These are phyloP conservation scores for Ibidorhyncha struthersii DNA, from an alignment of 2,113 vertebrate species.

Conservation along the genomic window DNA sequence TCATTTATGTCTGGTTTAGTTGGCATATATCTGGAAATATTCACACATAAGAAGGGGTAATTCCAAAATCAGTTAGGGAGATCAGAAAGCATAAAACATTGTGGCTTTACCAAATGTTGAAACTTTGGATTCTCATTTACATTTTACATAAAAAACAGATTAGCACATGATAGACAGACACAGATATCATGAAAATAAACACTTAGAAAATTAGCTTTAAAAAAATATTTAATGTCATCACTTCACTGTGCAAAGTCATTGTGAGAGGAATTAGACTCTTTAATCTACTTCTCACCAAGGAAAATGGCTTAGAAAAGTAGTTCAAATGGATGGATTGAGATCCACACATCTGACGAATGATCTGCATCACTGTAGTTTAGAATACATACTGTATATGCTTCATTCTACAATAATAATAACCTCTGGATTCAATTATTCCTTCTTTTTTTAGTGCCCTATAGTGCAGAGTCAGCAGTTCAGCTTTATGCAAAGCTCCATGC, in stretches of 20 bases:
- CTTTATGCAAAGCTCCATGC: background rate
- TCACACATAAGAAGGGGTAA: background rate
- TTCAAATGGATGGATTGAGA: background rate
- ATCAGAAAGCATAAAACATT: constrained; percentile 59
- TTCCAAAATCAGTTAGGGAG: background rate
- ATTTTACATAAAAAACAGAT: background rate
- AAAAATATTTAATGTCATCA: background rate
- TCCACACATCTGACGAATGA: background rate
- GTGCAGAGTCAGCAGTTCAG: background rate
- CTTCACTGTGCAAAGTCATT: background rate
- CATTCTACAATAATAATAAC: background rate
- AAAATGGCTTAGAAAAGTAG: background rate
- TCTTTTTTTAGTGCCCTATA: background rate
- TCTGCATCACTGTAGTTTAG: background rate
- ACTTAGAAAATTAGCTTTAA: background rate
- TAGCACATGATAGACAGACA: background rate
- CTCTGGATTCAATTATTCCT: background rate
- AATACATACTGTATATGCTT: background rate
- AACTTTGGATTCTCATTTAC: background rate
- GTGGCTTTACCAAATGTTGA: background rate
- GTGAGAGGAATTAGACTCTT: background rate
- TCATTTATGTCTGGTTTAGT: background rate
- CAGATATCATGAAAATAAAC: background rate
- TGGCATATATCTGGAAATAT: constrained; percentile 1
- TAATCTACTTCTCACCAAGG: background rate